Percentiles rank a stretch among this genome's conserved stretches.
Evolutionary conservation across 2,113 vertebrate species (phyloP).

Genomic region (Protobothrops flavoviridis): DNA sequence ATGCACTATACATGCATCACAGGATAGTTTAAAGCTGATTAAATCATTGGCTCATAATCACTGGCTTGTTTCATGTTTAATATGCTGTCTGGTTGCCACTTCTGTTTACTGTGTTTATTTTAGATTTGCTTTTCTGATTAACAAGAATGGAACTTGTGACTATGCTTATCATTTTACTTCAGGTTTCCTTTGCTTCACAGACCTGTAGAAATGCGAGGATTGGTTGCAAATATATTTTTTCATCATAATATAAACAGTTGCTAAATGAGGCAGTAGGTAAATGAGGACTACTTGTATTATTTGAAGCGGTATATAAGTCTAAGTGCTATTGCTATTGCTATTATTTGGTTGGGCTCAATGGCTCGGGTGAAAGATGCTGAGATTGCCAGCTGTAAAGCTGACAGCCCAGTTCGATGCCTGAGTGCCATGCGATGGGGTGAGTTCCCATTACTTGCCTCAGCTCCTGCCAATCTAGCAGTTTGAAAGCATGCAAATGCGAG

Average conservation of each 20-base stretch:
- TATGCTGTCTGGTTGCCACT: neutral
- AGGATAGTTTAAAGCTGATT: neutral
- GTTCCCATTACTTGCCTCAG: too few relatives aligned
- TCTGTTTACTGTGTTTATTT: neutral
- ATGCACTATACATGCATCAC: neutral
- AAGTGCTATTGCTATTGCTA: too few relatives aligned
- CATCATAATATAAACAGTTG: neutral
- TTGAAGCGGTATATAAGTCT: too few relatives aligned
- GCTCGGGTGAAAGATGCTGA: too few relatives aligned
- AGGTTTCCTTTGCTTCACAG: too few relatives aligned
- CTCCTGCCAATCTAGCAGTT: too few relatives aligned
- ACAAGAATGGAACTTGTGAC: neutral
- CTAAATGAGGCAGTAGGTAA: neutral
- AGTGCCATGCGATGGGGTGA: too few relatives aligned
- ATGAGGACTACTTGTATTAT: neutral
- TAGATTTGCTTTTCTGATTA: neutral
- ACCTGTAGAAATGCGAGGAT: too few relatives aligned
- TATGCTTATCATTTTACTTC: too few relatives aligned
- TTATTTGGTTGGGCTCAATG: neutral
- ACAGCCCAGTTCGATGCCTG: too few relatives aligned
- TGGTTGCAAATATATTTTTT: neutral
- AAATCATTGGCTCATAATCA: neutral
- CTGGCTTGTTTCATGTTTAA: neutral
- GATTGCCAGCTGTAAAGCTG: too few relatives aligned
- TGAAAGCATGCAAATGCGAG: too few relatives aligned